phyloP scores from a whole-genome alignment of 2,113 vertebrate species.

The Progne subis region DNA sequence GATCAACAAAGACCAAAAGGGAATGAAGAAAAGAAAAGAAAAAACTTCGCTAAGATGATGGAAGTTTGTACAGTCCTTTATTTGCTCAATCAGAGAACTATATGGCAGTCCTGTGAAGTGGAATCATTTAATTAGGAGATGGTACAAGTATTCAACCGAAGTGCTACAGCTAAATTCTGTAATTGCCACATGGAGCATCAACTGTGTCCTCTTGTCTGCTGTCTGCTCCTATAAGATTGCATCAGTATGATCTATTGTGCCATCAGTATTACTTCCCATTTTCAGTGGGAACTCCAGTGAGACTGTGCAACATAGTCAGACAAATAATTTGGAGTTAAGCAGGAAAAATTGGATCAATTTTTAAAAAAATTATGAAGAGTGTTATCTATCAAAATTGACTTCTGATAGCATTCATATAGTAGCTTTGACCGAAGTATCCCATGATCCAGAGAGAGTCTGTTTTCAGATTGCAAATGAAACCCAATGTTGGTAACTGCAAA shows the following conservation, averaged over 20 bases:
- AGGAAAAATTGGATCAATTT: background rate
- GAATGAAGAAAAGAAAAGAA: background rate
- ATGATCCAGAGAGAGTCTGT: background rate
- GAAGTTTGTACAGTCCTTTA: slow-evolving; percentile 5
- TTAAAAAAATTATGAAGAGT: background rate
- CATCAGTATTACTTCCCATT: slow-evolving; percentile 13
- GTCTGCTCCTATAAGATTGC: slow-evolving; percentile 35
- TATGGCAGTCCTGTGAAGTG: slow-evolving; percentile 33
- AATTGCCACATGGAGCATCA: slow-evolving; percentile 63
- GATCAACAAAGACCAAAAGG: background rate
- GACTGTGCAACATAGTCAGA: background rate
- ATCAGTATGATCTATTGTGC: background rate
- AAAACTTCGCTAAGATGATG: background rate
- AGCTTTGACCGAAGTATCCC: background rate
- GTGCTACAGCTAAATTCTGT: slow-evolving; percentile 53
- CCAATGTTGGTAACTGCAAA: background rate
- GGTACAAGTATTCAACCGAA: slow-evolving; percentile 34
- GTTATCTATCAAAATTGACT: background rate
- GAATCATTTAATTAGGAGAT: slow-evolving; percentile 63
- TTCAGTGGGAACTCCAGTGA: background rate
- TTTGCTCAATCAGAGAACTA: slow-evolving; percentile 33
- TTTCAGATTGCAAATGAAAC: background rate
- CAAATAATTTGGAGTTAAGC: background rate
- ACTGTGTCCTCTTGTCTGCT: slow-evolving; percentile 35
- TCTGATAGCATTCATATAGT: background rate